Conservation (phyloP, 1,140 invertebrate genomes). For the Drosophila azteca region DNA sequence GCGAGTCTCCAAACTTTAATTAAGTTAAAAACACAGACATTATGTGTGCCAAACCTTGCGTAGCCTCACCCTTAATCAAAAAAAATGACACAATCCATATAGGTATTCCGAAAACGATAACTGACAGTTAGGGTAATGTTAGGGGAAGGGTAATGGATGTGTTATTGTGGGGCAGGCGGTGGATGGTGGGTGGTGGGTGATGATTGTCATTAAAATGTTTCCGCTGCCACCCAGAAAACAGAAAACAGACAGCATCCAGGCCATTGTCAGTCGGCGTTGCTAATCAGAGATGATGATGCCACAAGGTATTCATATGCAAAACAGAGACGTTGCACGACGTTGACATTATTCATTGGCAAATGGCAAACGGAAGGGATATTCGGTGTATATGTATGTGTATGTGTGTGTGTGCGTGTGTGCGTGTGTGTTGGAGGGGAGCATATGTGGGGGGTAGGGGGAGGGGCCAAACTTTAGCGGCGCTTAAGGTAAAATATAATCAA, state of each 20-base stretch:
- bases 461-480: slow-evolving; percentile 65
- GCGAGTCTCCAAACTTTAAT: slow-evolving; percentile 63
- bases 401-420: slow-evolving; percentile 13
- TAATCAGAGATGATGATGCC: slow-evolving; percentile 71
- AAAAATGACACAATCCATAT: slow-evolving; percentile 17
- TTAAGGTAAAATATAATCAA: slow-evolving; percentile 82
- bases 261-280: slow-evolving; percentile 72
- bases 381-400: slow-evolving; percentile 2
- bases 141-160: slow-evolving; percentile 4
- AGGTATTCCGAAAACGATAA: slow-evolving; percentile 76
- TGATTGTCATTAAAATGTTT: slow-evolving; percentile 78
- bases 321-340: slow-evolving; percentile 30
- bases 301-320: slow-evolving; percentile 80
- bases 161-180: too few species aligned
- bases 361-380: slow-evolving; percentile 75
- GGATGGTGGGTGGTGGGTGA: not conserved
- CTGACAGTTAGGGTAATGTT: slow-evolving; percentile 61
- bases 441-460: not conserved
- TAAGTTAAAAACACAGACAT: slow-evolving; percentile 50
- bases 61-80: slow-evolving; percentile 32
- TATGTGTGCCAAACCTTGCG: slow-evolving; percentile 60
- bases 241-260: slow-evolving; percentile 11
- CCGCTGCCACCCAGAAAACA: slow-evolving; percentile 41
- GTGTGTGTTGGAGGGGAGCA: slow-evolving; percentile 13
- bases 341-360: slow-evolving; percentile 78